Conservation (phyloP, 1,140 invertebrate species). For the Phymorhynchus buccinoides region DNA sequence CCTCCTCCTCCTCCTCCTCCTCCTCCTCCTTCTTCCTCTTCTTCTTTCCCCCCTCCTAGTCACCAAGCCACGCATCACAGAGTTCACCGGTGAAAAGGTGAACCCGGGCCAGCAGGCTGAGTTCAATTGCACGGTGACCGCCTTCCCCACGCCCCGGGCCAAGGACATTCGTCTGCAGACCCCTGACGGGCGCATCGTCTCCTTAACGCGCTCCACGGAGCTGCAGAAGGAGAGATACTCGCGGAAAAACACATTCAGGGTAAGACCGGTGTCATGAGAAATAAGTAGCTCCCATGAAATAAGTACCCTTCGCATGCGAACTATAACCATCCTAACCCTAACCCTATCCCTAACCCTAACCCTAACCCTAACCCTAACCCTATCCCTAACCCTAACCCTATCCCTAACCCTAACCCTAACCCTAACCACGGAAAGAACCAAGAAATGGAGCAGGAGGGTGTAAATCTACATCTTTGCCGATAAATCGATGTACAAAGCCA, state of each 20-base stretch:
- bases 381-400: too few relatives aligned
- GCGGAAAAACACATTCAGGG: slow-evolving; percentile 59
- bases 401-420: too few relatives aligned
- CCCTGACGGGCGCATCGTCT: slow-evolving; percentile 50
- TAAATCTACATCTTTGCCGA: too few relatives aligned
- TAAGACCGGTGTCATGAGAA: too few relatives aligned
- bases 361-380: too few relatives aligned
- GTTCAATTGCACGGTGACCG: slow-evolving; percentile 67
- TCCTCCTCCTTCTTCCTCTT: neutral
- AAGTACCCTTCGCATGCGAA: too few relatives aligned
- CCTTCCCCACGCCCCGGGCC: slow-evolving; percentile 59
- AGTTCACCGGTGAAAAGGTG: slow-evolving; percentile 60
- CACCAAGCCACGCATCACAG: slow-evolving; percentile 58
- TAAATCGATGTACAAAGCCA: too few relatives aligned
- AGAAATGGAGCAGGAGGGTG: too few relatives aligned
- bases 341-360: too few relatives aligned
- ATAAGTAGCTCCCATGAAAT: too few relatives aligned
- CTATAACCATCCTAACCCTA: too few relatives aligned
- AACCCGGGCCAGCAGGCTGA: slow-evolving; percentile 62
- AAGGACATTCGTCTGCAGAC: slow-evolving; percentile 57
- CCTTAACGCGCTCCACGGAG: slow-evolving; percentile 51
- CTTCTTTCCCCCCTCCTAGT: slow-evolving; percentile 48
- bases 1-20: neutral
- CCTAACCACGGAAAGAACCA: too few relatives aligned
- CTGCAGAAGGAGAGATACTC: slow-evolving; percentile 55